Base-by-base conservation (phyloP, 2,113 vertebrate genomes). In the Ailurus styani region DNA sequence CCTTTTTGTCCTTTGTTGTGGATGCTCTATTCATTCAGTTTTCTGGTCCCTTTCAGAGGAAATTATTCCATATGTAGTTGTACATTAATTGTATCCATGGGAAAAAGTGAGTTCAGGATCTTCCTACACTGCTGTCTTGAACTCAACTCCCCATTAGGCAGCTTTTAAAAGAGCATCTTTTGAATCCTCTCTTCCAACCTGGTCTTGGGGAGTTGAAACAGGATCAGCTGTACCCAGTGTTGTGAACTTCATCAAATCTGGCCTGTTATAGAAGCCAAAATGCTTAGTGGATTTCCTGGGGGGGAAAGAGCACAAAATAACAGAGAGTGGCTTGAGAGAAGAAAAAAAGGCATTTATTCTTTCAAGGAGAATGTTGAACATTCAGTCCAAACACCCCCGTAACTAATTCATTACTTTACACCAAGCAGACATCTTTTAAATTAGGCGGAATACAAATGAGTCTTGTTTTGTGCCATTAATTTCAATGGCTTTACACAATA, bases 401-500 rank as follows among this genome's bases (percentile, higher is more conserved):
- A 98, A 98, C 97, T 75, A 98, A 98, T 98, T 98, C 97, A 97
- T 98, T 98, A 97, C 98, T 98, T 98, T 98, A 97, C 81, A 96
- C 98, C 97, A 97, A 97, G 96, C 96, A 97, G 96, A 78, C 96
- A 97, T 95, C 96, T 97, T 98, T 98, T 92, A 98, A 98, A 99
- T 98, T 98, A 98, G 98, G 98, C 90, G 27, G 97, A 98, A 98
- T 98, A 98, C 97, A 99, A 98, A 98, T 96, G 97, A 96, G 95
- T 98, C 97, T 98, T 98, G 98, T 98, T 98, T 98, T 97, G 98
- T 98, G 96, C 98, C 98, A 98, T 98, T 98, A 98, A 98, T 97
- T 99, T 98, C 98, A 98, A 96, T 98, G 98, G 98, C 95, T 99
- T 98, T 98, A 97, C 96, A 98, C 98, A 98, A 98, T 98, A 98